Conservation (phyloP, 2,797 vertebrate genomes). For the Scyliorhinus canicula region DNA sequence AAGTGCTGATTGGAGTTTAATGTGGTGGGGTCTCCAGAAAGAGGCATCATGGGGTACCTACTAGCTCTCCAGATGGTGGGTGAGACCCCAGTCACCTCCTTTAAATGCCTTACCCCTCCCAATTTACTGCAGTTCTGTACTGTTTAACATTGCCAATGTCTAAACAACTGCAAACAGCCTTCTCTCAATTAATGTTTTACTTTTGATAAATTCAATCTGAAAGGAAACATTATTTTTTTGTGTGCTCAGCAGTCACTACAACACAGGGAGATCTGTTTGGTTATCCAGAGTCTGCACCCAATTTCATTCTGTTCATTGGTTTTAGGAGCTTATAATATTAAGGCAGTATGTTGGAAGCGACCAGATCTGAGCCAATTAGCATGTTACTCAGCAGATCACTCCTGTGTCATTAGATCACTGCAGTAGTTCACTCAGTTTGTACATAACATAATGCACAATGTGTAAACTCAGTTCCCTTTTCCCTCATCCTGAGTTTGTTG, state of each 20-base stretch:
- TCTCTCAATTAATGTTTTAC: conserved; percentile 3
- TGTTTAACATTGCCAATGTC: background rate
- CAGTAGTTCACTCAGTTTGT: background rate
- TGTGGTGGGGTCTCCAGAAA: too few species aligned
- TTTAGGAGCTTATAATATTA: background rate
- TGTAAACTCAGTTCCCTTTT: background rate
- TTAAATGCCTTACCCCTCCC: too few species aligned
- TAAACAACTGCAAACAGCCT: background rate
- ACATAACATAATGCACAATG: background rate
- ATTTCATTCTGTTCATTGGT: background rate
- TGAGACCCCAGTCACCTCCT: too few species aligned
- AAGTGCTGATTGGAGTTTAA: too few species aligned
- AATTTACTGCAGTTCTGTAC: background rate
- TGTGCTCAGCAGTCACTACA: background rate
- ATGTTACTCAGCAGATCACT: background rate
- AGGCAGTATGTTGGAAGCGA: background rate
- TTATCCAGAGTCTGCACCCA: background rate
- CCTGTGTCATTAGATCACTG: background rate
- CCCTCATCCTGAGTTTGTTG: background rate
- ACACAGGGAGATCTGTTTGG: background rate
- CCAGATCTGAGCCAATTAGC: background rate
- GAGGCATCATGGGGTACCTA: too few species aligned
- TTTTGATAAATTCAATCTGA: background rate
- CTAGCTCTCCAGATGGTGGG: too few species aligned
- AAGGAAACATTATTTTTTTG: background rate